Base-by-base conservation (phyloP, 2,797 vertebrate genomes). In the Periophthalmus magnuspinnatus region DNA sequence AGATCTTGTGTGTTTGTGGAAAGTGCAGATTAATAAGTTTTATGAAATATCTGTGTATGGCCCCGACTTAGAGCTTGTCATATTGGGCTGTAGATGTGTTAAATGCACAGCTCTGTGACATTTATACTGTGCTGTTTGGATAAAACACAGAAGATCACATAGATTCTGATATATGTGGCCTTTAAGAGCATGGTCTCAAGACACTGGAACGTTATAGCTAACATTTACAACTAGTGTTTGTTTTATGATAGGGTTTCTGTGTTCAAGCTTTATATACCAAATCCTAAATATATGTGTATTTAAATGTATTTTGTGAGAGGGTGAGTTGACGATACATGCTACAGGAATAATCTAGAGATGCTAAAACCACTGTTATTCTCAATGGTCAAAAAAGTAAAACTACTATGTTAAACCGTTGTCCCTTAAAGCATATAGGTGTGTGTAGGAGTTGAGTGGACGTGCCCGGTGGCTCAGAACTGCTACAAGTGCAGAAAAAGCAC, bases 401-500 rank as follows among this genome's bases (percentile, higher is more conserved):
- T 11, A 13, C 10, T 9, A 41, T 41, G 11, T 41, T 2, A 41
- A 41, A 41, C 1, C 2, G 10, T 41, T 41, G 38, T 38, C 38
- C 38, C 38, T 41, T 11, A 32, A 45, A 75, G 45, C 38, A 14
- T 3, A 6, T 19, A 32, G 64, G 45, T 24, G 19, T 69, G 5
- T 70, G 41, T 58, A 55, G 38, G 56, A 62, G 10, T 74, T 68
- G 34, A 66, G 7, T 70, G 67, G 32, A 69, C 9, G 2, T 67
- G 62, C 9, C 68, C 41, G 64, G 28, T 32, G 14, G 61, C 33
- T 59, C 66, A 79, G 77, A 70, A 75, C 82, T 63, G 70, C 68
- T 70, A 72, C 66, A 71, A 58, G 68, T 68, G 77, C 57, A 77
- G 76, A 73, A 75, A 83, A 68, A 45, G 52, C 67, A 48, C 76